Conservation (phyloP, 2,113 vertebrate genomes). For the Spilogale gracilis region DNA sequence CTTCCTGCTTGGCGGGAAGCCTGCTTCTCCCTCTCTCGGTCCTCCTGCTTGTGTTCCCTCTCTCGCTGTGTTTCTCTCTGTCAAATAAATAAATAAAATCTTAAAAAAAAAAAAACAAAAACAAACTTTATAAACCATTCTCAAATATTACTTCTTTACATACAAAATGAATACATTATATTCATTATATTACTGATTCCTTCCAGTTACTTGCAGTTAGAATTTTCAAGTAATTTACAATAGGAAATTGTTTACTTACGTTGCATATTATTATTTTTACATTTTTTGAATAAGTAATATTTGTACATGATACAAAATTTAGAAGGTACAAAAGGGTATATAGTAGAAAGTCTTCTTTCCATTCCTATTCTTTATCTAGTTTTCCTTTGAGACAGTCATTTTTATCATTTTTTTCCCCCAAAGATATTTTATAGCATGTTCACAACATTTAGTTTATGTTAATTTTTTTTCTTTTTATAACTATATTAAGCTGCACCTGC, state of each 20-base stretch:
- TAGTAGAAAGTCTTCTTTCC: background rate
- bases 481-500: constrained; percentile 48
- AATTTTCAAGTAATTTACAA: constrained; percentile 17
- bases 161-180: background rate
- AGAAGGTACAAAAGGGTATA: background rate
- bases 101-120: too few relatives aligned
- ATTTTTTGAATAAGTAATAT: constrained; percentile 46
- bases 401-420: background rate
- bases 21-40: too few relatives aligned
- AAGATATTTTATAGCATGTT: constrained; percentile 25
- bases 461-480: constrained; percentile 45
- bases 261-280: background rate
- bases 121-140: background rate
- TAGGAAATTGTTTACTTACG: background rate
- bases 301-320: constrained; percentile 18
- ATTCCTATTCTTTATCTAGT: background rate
- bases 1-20: too few relatives aligned
- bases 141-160: background rate
- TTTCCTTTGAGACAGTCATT: constrained; percentile 11
- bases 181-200: background rate
- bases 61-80: too few relatives aligned
- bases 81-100: too few relatives aligned
- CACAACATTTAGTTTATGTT: background rate
- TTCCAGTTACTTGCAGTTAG: constrained; percentile 33
- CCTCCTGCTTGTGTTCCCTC: too few relatives aligned